Base-by-base conservation (phyloP, 2,888 invertebrate species). In the Arrhopalites spinosus region DNA sequence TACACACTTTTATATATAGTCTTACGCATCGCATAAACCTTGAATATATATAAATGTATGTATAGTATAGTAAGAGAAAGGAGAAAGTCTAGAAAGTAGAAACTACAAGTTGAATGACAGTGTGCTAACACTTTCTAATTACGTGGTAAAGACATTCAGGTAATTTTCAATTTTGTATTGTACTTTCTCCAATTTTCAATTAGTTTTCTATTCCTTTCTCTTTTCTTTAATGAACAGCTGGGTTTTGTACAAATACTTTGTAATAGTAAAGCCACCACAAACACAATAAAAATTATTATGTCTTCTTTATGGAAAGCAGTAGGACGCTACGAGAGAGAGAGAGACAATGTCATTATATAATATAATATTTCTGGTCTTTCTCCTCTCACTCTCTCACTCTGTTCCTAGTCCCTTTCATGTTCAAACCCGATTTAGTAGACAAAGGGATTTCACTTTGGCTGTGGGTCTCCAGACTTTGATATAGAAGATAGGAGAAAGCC, bases 401-500 rank as follows among this genome's bases (percentile, higher is more conserved):
- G 3, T 27, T 63, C 23, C 25, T 63, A 8, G 23, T 56, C n/a
- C 71, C 71, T 72, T 72, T 72, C 71, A 72, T 72, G 71, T 61
- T 45, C 61, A 72, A 72, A 72, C 61, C 30, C 56, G 61, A 72
- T 72, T 72, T 72, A 72, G 61, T 56, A 72, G 11, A 3, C 61
- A 72, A 72, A 72, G 61, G 61, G 61, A 72, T 72, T 72, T 72
- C 71, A 45, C 61, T 72, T 72, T 59, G 59, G 45, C 36, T 72
- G 61, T 43, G 23, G 56, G 56, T 56, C 56, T n/a, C n/a, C 7
- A 56, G 56, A 23, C 23, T 5, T n/a, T 56, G 56, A 56, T 20
- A 23, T 56, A 56, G 23, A 15, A 23, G 23, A 23, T 56, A 56
- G 56, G n/a, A 64, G 36, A 59, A 59, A 59, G 59, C 25, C 59